Evolutionary conservation across 2,797 vertebrate species (phyloP).

Genomic region (Pseudocheirus occidentalis): DNA sequence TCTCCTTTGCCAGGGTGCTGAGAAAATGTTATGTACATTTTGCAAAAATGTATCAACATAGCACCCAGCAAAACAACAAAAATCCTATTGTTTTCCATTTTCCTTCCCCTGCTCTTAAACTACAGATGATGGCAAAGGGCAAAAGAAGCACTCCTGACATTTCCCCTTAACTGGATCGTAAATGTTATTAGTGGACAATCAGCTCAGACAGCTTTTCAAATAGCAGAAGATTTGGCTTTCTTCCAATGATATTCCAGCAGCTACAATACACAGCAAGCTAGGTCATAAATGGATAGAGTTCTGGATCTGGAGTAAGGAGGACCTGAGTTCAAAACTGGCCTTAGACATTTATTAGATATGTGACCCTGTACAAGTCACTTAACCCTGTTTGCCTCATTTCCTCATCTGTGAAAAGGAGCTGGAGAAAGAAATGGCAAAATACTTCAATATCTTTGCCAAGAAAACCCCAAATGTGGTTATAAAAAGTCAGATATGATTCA

Average conservation of each 20-base stretch:
- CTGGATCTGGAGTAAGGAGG: background rate
- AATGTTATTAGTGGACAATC: background rate
- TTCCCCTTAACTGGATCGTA: background rate
- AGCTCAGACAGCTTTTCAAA: background rate
- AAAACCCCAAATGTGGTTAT: background rate
- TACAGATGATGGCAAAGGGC: background rate
- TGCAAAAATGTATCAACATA: background rate
- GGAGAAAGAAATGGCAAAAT: background rate
- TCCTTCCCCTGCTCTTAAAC: background rate
- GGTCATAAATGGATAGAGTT: background rate
- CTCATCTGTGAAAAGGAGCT: background rate
- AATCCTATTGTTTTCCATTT: background rate
- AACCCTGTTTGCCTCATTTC: background rate
- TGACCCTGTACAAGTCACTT: background rate
- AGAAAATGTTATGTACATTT: background rate
- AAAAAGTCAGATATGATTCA: background rate
- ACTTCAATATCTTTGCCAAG: background rate
- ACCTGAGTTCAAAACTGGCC: background rate
- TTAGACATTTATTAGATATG: too few species aligned
- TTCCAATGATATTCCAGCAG: background rate
- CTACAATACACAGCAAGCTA: background rate
- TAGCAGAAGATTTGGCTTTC: background rate
- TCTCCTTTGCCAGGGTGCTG: background rate
- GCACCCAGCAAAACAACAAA: background rate
- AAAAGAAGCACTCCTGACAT: background rate